phyloP scores from a whole-genome alignment of 2,888 invertebrate genomes.

The Cynaeus angustus region DNA sequence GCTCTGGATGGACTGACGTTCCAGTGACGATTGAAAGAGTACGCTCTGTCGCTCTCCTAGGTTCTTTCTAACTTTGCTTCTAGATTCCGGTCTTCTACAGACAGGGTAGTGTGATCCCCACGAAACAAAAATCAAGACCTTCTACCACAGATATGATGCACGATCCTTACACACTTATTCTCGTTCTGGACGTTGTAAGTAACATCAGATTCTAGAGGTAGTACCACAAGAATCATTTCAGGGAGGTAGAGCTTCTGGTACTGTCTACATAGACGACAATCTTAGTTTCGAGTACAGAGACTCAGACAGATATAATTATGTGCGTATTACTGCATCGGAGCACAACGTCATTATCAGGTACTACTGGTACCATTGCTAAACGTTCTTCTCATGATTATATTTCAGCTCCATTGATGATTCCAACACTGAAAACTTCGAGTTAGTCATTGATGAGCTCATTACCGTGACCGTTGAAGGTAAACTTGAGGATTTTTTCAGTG shows the following conservation, averaged over 20 bases:
- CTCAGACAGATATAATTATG: conserved; percentile 9
- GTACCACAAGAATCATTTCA: conserved; percentile 8
- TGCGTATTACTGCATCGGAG: no score
- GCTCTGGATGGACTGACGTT: no score
- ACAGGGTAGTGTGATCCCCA: neutral
- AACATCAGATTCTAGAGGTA: no score
- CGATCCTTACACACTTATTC: conserved; percentile 1
- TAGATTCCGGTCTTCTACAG: conserved; percentile 10
- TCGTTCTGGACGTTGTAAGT: neutral
- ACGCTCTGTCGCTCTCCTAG: neutral
- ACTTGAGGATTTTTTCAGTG: no score
- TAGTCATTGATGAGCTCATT: neutral
- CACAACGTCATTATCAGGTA: no score
- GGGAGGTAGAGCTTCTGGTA: conserved; percentile 30
- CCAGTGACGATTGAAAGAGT: conserved; percentile 2
- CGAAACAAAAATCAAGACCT: conserved; percentile 1
- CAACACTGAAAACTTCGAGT: neutral
- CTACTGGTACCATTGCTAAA: no score
- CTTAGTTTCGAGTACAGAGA: conserved; percentile 32
- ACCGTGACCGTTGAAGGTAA: no score
- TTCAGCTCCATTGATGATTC: neutral
- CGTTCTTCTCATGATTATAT: no score
- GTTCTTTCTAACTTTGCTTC: neutral
- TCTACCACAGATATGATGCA: conserved; percentile 11
- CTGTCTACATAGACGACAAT: conserved; percentile 36